Base-by-base conservation (phyloP, 2,888 invertebrate species). In the Palloptera scutellata region DNA sequence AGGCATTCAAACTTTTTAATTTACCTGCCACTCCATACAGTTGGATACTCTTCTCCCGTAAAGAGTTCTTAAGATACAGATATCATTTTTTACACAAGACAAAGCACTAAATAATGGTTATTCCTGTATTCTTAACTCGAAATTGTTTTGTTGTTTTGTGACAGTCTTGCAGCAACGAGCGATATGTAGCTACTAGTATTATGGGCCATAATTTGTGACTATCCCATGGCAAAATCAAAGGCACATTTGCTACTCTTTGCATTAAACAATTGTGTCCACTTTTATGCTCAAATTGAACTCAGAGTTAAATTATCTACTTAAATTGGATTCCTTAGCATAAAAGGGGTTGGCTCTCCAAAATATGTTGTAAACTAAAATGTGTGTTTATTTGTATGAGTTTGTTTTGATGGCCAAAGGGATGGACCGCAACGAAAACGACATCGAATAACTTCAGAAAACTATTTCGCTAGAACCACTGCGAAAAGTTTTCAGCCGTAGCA, bases 361-460 rank as follows among this genome's bases (percentile, higher is more conserved):
- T 48, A 48, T 48, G 2, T 48, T 48, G 4, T 15, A 48, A 30
- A 48, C 51, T 48, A 48, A 48, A 48, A 48, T 48, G 51, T 48
- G 6, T 48, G 8, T 48, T 48, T 48, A 15, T 48, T 48, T n/a
- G 15, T 48, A 48, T 48, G 51, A 48, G 51, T 30, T 60, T 60
- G 60, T 60, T 60, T 60, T 45, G 60, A 43, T 45, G 17, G 17
- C 60, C 60, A 19, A 48, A 60, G 43, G 41, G 60, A 43, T 45
- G 60, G 51, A 62, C 62, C 62, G 62, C 62, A 62, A 62, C 62
- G 62, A 62, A 62, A 62, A 62, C 62, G 62, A 62, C 62, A 53
- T 52, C 62, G 62, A 52, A 62, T 42, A 62, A 51, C 62, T 62
- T 62, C 43, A 53, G 62, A 62, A 30, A 62, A 62, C 62, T 62